Percentiles rank a stretch among this genome's conserved stretches.
These are phyloP conservation scores for Cettia cetti DNA, from an alignment of 2,113 vertebrate species.

Conservation along the genomic window DNA sequence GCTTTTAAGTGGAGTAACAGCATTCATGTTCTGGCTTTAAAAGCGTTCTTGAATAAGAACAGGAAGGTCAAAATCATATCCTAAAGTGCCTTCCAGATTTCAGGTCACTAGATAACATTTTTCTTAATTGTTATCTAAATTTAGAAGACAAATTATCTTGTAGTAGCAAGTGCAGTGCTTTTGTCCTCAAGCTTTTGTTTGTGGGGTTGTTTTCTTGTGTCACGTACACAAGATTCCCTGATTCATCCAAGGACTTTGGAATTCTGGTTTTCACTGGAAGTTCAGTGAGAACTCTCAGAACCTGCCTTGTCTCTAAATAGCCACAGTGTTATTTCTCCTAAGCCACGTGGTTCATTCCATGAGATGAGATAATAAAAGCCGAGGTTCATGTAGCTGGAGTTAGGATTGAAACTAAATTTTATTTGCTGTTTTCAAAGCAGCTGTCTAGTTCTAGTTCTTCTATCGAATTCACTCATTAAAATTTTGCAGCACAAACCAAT, in stretches of 20 bases:
- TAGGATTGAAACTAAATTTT: not conserved
- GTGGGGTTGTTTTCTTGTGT: not conserved
- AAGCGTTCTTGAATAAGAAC: not conserved
- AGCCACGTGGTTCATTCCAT: not conserved
- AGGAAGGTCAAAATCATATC: not conserved
- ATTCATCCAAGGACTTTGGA: not conserved
- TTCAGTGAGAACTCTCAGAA: not conserved
- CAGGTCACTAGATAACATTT: not conserved
- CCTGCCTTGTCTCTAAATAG: not conserved
- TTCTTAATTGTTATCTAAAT: slow-evolving; percentile 5
- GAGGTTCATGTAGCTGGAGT: not conserved
- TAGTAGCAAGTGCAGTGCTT: not conserved
- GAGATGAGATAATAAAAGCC: not conserved
- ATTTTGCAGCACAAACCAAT: not conserved
- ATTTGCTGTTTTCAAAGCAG: not conserved
- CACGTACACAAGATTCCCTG: not conserved
- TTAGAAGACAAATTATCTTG: not conserved
- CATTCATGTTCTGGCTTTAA: not conserved
- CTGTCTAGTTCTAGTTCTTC: not conserved
- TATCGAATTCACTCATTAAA: not conserved
- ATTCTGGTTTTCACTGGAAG: not conserved
- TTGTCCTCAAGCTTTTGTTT: not conserved
- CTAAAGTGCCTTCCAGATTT: not conserved
- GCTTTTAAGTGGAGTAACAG: not conserved
- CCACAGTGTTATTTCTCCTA: not conserved